Base-by-base conservation (phyloP, 2,797 vertebrate genomes). In the Adrianichthys oophorus region DNA sequence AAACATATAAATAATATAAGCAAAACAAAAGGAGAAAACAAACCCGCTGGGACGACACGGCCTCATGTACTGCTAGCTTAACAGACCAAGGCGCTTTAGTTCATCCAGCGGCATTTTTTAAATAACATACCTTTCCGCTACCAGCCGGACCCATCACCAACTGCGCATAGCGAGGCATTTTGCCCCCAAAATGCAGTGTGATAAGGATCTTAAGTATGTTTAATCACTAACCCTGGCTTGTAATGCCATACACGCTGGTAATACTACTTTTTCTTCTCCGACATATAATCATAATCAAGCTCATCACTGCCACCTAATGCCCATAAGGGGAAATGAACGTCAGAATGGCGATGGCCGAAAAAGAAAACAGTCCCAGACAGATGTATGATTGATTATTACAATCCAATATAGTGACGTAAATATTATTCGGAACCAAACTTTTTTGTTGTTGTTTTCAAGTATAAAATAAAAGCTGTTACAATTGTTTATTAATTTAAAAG, bases 81-180 rank as follows among this genome's bases (percentile, higher is more conserved):
- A 8, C 51, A 62, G 50, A 75, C 56, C 41, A 76, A 60, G 2
- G 2, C 12, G 26, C 49, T 18, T 8, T 1, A 56, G 1, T 17
- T 2, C 17, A 5, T 44, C 17, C 4, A 41, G 7, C 0, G 15
- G 6, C 8, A 7, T 4, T 4, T 15, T 2, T 14, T 12, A 37
- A 45, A 29, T 18, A 1, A 29, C 66, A 83, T 80, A 98, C 97
- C 94, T 98, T 98, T 12, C 97, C 96, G 76, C 97, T 98, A 18
- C 97, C 97, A 0, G 97, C 97, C 2, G 97, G 97, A 10, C 97
- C 97, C 92, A 99, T 98, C 52, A 99, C 96, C 0, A 98, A 77
- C 84, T 99, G 97, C 4, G 97, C 97, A 18, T 89, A 98, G 0
- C 97, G 95, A 63, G 97, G 96, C 97, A 99, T 98, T 50, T 1